Evolutionary conservation across 2,797 vertebrate species (phyloP), one percentile per base, ranked within the genome.

Genomic region (Hipposideros larvatus): DNA sequence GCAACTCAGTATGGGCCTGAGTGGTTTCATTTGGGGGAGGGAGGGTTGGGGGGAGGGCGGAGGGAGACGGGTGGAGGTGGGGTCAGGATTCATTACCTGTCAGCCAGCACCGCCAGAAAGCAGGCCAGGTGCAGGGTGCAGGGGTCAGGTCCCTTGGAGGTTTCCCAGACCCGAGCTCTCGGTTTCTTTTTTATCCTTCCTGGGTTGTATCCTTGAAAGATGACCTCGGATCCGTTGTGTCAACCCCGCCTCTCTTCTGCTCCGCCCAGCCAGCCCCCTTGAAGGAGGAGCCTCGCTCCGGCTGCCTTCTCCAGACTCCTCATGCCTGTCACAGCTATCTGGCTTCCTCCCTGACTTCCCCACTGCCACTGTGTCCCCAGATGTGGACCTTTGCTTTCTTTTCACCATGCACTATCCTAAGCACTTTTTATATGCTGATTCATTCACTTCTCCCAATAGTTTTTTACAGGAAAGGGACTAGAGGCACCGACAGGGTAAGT

Each of bases 71-170:
- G 37, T 0, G 0, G 11, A 8, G 8, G 26, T 11, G 0, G n/a
- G 48, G n/a, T 16, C 4, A 18, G n/a, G 5, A 0, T 7, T 43
- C 2, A 0, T 16, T 19, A 61, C 41, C 9, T 1, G 14, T 7
- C 5, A 34, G 57, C 48, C 26, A 19, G 65, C 11, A 0, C n/a
- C 1, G 28, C 37, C 51, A 1, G 66, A 1, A 4, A 11, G 18
- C 48, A 14, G 68, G 48, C 14, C 11, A 4, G 48, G 48, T 14
- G n/a, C 59, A 28, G 48, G 24, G 65, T 5, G 13, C 4, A 0
- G 73, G 21, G 16, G 5, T 4, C n/a, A 59, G n/a, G 10, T 8
- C 70, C 21, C 87, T 4, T 0, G 1, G 34, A 73, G 11, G 79
- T 31, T 37, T 41, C 63, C 66, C 53, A n/a, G 21, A 43, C 8